These are phyloP conservation scores for Pachypanchax playfairii DNA, from an alignment of 2,113 vertebrate genomes.

Conservation along the genomic window DNA sequence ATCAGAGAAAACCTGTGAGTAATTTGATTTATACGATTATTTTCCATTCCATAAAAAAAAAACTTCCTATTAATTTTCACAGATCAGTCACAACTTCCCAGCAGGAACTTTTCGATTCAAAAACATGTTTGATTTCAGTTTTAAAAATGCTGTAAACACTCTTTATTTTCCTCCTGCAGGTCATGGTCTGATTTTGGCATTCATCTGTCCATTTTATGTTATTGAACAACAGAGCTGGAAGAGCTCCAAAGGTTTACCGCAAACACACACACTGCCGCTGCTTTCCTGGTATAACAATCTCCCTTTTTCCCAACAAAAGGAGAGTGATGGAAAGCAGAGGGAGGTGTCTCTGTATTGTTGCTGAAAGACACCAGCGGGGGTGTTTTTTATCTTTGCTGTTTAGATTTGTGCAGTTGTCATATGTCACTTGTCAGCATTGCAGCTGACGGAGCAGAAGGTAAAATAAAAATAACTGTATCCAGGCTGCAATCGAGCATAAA, in stretches of 20 bases:
- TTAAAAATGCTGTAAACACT: slow-evolving; percentile 24
- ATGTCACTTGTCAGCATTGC: slow-evolving; percentile 2
- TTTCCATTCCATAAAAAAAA: too few relatives aligned
- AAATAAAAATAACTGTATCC: slow-evolving; percentile 7
- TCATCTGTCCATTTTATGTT: slow-evolving; percentile 49
- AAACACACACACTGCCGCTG: slow-evolving; percentile 54
- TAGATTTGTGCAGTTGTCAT: slow-evolving; percentile 12
- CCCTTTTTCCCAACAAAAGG: slow-evolving; percentile 66
- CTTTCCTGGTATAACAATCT: slow-evolving; percentile 73
- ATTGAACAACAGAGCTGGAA: slow-evolving; percentile 74
- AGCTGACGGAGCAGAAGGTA: slow-evolving; percentile 22
- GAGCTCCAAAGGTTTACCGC: slow-evolving; percentile 75
- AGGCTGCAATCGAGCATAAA: background rate
- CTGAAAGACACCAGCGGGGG: slow-evolving; percentile 8
- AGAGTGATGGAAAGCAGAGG: slow-evolving; percentile 43
- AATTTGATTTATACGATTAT: too few relatives aligned
- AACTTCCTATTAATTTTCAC: too few relatives aligned
- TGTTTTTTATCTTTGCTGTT: slow-evolving; percentile 12
- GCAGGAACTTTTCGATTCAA: background rate
- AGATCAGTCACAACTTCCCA: background rate
- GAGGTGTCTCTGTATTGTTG: background rate
- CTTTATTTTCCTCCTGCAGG: slow-evolving; percentile 25
- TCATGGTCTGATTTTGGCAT: slow-evolving; percentile 51
- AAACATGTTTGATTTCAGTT: slow-evolving; percentile 29
- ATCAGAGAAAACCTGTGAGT: too few relatives aligned